Evolutionary conservation across 2,113 vertebrate species (phyloP).

Genomic region (Phrynocephalus versicolor): DNA sequence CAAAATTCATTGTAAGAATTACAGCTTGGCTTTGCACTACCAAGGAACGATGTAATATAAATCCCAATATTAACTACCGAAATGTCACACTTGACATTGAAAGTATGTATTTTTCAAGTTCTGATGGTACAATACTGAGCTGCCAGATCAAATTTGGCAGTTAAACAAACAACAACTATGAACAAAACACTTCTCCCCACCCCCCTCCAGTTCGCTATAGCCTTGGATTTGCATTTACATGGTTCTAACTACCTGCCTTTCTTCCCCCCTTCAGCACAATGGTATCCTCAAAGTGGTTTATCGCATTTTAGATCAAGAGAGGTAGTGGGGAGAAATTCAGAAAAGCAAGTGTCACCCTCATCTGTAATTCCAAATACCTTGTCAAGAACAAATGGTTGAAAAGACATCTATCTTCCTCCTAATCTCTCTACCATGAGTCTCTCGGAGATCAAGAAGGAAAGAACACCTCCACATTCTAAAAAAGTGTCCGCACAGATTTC

Average conservation of each 20-base stretch:
- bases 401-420: constrained; percentile 67
- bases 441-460: not conserved
- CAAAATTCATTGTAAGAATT: not conserved
- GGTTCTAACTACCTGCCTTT: constrained; percentile 41
- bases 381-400: constrained; percentile 72
- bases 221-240: not conserved
- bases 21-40: not conserved
- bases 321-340: constrained; percentile 44
- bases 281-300: constrained; percentile 45
- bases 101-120: not conserved
- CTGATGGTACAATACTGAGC: not conserved
- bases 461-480: constrained; percentile 52
- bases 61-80: not conserved
- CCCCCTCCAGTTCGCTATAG: not conserved
- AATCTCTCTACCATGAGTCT: constrained; percentile 40
- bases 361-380: constrained; percentile 70
- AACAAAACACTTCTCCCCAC: not conserved
- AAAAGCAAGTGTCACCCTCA: constrained; percentile 67
- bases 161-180: not conserved
- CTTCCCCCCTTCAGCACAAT: constrained; percentile 52
- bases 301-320: constrained; percentile 35
- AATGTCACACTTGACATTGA: not conserved
- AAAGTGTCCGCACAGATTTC: constrained; percentile 23
- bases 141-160: not conserved
- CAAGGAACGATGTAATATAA: not conserved